phyloP scores from a whole-genome alignment of 1,140 invertebrate genomes.

The Whitmania pigra region DNA sequence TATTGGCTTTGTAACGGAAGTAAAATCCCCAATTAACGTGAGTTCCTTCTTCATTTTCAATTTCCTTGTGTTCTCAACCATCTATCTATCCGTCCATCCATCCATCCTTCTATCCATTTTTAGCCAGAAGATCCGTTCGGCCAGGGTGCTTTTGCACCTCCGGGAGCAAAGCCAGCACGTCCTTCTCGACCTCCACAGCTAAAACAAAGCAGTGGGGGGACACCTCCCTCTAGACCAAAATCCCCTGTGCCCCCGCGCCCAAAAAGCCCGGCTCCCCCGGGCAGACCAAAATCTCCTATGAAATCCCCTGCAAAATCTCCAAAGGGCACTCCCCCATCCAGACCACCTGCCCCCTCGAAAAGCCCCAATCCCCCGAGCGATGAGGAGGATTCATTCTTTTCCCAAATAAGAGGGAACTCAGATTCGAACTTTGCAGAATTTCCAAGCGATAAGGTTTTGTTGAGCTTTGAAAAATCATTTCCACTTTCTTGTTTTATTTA shows the following conservation, averaged over 20 bases:
- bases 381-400: not conserved
- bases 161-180: constrained; percentile 5
- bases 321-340: constrained; percentile 13
- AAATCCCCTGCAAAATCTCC: not conserved
- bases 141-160: constrained; percentile 15
- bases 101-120: not conserved
- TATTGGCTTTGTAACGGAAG: constrained; percentile 1
- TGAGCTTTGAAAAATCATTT: too few relatives aligned
- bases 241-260: constrained; percentile 14
- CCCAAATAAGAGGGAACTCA: not conserved
- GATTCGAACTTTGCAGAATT: not conserved
- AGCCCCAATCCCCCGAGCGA: not conserved
- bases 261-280: constrained; percentile 12
- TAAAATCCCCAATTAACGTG: constrained; percentile 11
- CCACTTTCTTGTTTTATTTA: too few relatives aligned
- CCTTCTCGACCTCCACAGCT: not conserved
- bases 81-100: not conserved
- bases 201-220: not conserved
- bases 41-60: not conserved
- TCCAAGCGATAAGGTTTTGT: not conserved
- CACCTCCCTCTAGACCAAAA: constrained; percentile 11
- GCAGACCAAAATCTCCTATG: constrained; percentile 14
- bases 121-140: constrained; percentile 19
- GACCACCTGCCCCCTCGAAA: constrained; percentile 13
- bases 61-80: not conserved